Base-by-base conservation (phyloP, 2,888 invertebrate genomes). In the Malthinus seriepunctatus region DNA sequence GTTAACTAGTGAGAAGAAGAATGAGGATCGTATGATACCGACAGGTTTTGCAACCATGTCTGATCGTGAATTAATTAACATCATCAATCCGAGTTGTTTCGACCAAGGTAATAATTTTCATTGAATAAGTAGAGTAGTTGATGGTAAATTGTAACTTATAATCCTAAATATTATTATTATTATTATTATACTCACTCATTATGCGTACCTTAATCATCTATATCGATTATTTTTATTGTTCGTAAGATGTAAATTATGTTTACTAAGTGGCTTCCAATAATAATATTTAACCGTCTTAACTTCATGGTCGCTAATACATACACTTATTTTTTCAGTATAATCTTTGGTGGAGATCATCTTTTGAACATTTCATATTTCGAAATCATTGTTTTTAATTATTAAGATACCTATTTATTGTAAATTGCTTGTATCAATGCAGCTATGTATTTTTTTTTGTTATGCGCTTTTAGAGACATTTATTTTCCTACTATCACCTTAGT, bases 31-130 rank as follows among this genome's bases (percentile, higher is more conserved):
- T 37, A 86, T 86, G 82, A 84, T 85, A 79, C 89, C 82, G 51
- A 88, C 89, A 73, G 86, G 90, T 45, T 83, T 93, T 67, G 89
- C 90, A 8, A 87, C 89, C 70, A 91, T 94, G 88, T 91, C 91
- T 63, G 93, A 93, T 77, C 90, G 89, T 78, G 93, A 94, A 80
- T 83, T 94, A 68, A 85, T 94, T 68, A 92, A 89, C 76, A 91
- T 92, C 79, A 93, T 94, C 68, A 93, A 93, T 82, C 91, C 93
- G 49, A 90, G 89, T 82, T 91, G 91, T 77, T 93, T 94, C 78
- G 93, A 93, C 80, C 89, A 88, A 83, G 86, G 88, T 88, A 83
- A 78, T 68, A 70, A 63, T 64, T 67, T 65, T 54, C 64, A 67
- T 55, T 66, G 60, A 63, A 44, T 52, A 31, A 35, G 44, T 31